Percentiles rank a stretch among this genome's conserved stretches.
These are phyloP conservation scores for Megathymus violae DNA, from an alignment of 1,140 invertebrate genomes.

Conservation along the genomic window DNA sequence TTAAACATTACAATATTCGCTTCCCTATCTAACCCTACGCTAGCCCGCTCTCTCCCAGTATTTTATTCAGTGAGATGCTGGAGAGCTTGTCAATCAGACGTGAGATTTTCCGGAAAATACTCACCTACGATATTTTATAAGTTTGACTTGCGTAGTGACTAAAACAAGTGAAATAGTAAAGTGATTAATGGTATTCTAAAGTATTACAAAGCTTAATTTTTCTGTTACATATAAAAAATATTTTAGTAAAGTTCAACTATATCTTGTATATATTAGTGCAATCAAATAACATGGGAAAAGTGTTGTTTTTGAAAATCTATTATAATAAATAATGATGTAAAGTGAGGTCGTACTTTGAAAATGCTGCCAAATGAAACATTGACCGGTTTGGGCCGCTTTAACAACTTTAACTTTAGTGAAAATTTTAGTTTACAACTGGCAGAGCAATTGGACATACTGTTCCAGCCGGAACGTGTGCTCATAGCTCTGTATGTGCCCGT, in stretches of 20 bases:
- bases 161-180: not conserved
- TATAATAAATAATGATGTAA: not conserved
- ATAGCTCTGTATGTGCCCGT: conserved; percentile 85
- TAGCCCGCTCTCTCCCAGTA: conserved; percentile 4
- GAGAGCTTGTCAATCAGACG: conserved; percentile 4
- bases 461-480: conserved; percentile 74
- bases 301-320: too few species aligned
- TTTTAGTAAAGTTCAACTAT: too few species aligned
- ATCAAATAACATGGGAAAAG: too few species aligned
- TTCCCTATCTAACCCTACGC: conserved; percentile 2
- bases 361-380: conserved; percentile 14
- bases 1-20: conserved; percentile 9
- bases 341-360: not conserved
- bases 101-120: conserved; percentile 5
- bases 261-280: too few species aligned
- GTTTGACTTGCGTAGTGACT: not conserved
- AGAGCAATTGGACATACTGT: conserved; percentile 62
- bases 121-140: not conserved
- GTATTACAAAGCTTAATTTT: too few species aligned
- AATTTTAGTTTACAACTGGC: conserved; percentile 54
- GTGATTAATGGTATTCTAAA: too few species aligned
- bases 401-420: conserved; percentile 50
- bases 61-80: conserved; percentile 22
- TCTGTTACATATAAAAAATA: too few species aligned
- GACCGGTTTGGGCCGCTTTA: conserved; percentile 13